A percentile compares a stretch with the other conserved stretches of the same genome.
These are phyloP conservation scores for Sebastes cheni DNA, from an alignment of 2,797 vertebrate species.

Conservation along the genomic window DNA sequence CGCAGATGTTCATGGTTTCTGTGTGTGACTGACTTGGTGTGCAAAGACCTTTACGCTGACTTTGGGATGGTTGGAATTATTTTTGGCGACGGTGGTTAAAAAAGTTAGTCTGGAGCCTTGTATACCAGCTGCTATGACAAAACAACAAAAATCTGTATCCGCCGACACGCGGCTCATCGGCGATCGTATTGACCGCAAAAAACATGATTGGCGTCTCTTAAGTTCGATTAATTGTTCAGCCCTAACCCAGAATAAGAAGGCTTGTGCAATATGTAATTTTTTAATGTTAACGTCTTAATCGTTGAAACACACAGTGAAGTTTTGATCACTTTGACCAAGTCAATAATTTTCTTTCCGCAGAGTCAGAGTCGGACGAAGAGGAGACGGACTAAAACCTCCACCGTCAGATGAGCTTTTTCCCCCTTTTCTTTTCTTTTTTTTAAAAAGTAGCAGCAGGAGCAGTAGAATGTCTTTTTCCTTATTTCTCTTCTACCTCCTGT, in stretches of 20 bases:
- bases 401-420: slow-evolving; percentile 23
- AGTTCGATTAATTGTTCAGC: no score
- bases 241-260: not conserved
- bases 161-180: no score
- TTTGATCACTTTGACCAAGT: not conserved
- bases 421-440: not conserved
- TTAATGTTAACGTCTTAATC: not conserved
- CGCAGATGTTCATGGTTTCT: no score
- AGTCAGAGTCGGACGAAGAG: slow-evolving; percentile 96
- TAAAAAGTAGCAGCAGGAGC: slow-evolving; percentile 86
- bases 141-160: no score
- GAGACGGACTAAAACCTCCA: slow-evolving; percentile 89
- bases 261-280: not conserved
- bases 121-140: no score
- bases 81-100: no score
- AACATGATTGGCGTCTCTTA: no score
- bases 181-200: no score
- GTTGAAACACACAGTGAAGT: not conserved
- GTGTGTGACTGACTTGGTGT: no score
- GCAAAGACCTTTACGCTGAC: no score
- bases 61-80: no score
- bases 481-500: slow-evolving; percentile 90
- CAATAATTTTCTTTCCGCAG: slow-evolving; percentile 75
- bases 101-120: no score
- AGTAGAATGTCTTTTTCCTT: slow-evolving; percentile 84